Conservation (phyloP, 2,113 vertebrate species). For the Sebastes fasciatus region DNA sequence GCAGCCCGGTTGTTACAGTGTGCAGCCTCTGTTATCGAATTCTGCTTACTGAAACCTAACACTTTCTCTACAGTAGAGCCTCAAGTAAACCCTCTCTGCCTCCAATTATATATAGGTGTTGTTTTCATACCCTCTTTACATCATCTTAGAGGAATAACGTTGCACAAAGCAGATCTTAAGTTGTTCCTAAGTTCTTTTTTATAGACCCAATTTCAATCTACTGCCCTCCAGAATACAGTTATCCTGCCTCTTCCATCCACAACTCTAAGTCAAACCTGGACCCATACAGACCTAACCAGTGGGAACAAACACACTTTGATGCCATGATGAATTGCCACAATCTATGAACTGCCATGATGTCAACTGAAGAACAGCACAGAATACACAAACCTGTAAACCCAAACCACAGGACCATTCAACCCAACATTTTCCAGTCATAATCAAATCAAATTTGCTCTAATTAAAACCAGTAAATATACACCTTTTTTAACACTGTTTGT, state of each 20-base stretch:
- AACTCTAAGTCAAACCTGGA: conserved; percentile 40
- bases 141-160: background rate
- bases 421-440: background rate
- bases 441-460: background rate
- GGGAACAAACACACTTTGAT: conserved; percentile 22
- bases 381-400: background rate
- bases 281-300: conserved; percentile 23
- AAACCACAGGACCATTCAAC: conserved; percentile 15
- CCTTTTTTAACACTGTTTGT: conserved; percentile 1
- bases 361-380: conserved; percentile 58
- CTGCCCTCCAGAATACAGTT: background rate
- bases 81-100: background rate
- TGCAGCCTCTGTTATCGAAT: conserved; percentile 14
- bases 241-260: background rate
- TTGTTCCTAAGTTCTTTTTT: background rate
- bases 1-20: conserved; percentile 47
- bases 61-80: background rate
- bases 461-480: background rate
- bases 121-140: background rate
- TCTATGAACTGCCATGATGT: conserved; percentile 46
- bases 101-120: background rate
- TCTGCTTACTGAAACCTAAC: conserved; percentile 15
- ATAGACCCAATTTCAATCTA: background rate
- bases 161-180: background rate
- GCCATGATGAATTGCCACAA: conserved; percentile 32